phyloP scores from a whole-genome alignment of 2,888 invertebrate genomes.

The Agelastica alni region DNA sequence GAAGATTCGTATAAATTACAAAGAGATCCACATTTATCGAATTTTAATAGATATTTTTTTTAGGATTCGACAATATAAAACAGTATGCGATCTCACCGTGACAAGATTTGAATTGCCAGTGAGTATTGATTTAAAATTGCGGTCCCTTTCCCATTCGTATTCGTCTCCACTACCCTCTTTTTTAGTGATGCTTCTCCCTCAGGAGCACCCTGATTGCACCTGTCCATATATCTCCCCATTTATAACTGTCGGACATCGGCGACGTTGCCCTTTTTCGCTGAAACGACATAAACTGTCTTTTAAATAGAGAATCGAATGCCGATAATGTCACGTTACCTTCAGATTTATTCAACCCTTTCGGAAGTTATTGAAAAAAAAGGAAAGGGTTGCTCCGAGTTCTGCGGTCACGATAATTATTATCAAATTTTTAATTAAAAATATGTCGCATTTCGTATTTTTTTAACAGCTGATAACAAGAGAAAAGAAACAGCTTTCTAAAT shows the following conservation, averaged over 20 bases:
- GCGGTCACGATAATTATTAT: slow-evolving; percentile 19
- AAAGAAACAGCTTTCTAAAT: neutral
- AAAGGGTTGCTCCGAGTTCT: slow-evolving; percentile 3
- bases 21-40: too few relatives aligned
- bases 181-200: slow-evolving; percentile 54
- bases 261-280: slow-evolving; percentile 47
- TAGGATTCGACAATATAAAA: slow-evolving; percentile 18
- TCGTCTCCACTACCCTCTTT: slow-evolving; percentile 49
- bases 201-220: slow-evolving; percentile 56
- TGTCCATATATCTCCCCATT: slow-evolving; percentile 55
- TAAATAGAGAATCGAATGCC: slow-evolving; percentile 50
- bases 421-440: slow-evolving; percentile 16
- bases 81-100: slow-evolving; percentile 22
- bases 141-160: slow-evolving; percentile 52
- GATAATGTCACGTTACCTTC: slow-evolving; percentile 55
- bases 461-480: neutral
- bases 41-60: too few relatives aligned
- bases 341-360: slow-evolving; percentile 53
- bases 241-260: slow-evolving; percentile 38
- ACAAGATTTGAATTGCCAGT: slow-evolving; percentile 42
- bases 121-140: slow-evolving; percentile 57
- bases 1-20: too few relatives aligned
- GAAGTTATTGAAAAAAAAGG: slow-evolving; percentile 22
- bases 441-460: neutral
- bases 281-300: slow-evolving; percentile 52